Conservation (phyloP, 2,113 vertebrate species). For the Egretta garzetta region DNA sequence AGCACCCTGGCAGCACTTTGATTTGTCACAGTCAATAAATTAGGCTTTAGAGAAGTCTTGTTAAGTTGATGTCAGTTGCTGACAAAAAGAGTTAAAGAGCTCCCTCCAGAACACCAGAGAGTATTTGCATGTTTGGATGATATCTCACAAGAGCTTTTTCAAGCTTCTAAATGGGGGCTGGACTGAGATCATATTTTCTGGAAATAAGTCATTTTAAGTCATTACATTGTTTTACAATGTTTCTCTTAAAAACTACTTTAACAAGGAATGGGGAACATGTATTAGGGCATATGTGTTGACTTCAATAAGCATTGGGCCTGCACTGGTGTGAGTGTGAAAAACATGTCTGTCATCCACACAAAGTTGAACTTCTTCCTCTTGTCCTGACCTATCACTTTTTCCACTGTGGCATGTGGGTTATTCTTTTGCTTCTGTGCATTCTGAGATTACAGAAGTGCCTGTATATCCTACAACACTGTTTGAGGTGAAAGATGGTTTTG, state of each 20-base stretch:
- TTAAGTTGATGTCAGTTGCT: neutral
- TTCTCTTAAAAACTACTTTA: neutral
- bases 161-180: neutral
- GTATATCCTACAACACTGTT: neutral
- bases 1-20: neutral
- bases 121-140: neutral
- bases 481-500: neutral
- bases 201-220: neutral
- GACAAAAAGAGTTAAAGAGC: neutral
- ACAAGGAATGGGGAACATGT: neutral
- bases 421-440: neutral
- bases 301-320: neutral
- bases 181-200: neutral
- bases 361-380: neutral
- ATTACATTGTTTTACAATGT: fast-evolving
- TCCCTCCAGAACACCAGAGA: neutral
- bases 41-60: too few species aligned
- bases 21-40: slow-evolving; percentile 1
- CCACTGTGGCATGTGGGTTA: fast-evolving
- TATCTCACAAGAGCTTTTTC: neutral
- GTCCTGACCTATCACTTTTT: neutral
- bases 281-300: neutral
- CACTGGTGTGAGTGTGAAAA: fast-evolving
- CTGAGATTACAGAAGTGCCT: neutral
- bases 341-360: fast-evolving